Conservation (phyloP, 2,888 invertebrate genomes). For the Sphecodes monilicornis region DNA sequence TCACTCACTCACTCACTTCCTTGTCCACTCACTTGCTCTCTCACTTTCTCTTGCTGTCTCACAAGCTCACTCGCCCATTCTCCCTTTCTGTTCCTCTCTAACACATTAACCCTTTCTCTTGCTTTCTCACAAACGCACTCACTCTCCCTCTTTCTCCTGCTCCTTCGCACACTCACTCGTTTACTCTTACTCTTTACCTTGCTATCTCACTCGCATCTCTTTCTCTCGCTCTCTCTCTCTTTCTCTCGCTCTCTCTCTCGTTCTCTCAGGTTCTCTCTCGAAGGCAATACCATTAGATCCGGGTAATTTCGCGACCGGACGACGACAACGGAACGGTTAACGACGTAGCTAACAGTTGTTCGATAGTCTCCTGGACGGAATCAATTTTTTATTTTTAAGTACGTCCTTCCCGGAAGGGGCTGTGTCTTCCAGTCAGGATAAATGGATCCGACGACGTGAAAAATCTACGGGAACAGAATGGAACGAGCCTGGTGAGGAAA, state of each 20-base stretch:
- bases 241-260: not conserved
- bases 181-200: not conserved
- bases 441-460: slow-evolving; percentile 58
- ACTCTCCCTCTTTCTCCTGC: too few species aligned
- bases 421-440: slow-evolving; percentile 29
- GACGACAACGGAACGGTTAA: slow-evolving; percentile 20
- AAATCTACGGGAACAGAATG: slow-evolving; percentile 31
- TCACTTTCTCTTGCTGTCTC: too few species aligned
- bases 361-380: slow-evolving; percentile 31
- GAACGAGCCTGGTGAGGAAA: not conserved
- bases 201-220: not conserved
- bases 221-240: not conserved
- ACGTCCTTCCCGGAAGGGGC: slow-evolving; percentile 13
- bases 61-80: too few species aligned
- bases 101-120: too few species aligned
- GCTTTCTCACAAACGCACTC: too few species aligned
- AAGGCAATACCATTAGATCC: slow-evolving; percentile 1
- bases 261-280: not conserved
- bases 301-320: slow-evolving; percentile 18
- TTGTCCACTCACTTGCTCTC: too few species aligned
- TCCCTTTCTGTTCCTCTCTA: too few species aligned
- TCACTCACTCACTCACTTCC: too few species aligned
- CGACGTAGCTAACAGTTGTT: slow-evolving; percentile 23
- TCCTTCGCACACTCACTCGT: too few species aligned
- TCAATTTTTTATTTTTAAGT: slow-evolving; percentile 48